A percentile compares a stretch with the other conserved stretches of the same genome.
Conservation (phyloP, 1,140 invertebrate genomes). For the Heliconius melpomene region DNA sequence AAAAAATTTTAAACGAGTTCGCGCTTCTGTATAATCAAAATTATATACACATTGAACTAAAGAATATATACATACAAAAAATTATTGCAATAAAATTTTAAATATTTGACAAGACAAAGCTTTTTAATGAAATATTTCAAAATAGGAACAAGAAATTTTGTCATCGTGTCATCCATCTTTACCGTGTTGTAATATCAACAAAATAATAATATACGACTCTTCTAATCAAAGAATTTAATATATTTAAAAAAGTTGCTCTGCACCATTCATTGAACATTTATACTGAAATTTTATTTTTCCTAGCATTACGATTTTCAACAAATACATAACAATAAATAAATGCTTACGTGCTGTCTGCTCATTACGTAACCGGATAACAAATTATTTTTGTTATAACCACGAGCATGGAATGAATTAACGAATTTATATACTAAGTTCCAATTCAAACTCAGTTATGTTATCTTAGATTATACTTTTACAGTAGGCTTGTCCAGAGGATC, state of each 20-base stretch:
- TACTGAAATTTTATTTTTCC: background rate
- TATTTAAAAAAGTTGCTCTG: background rate
- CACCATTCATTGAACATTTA: background rate
- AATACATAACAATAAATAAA: slow-evolving; percentile 9
- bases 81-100: background rate
- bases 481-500: slow-evolving; percentile 63
- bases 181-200: background rate
- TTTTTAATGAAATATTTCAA: slow-evolving; percentile 1
- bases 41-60: background rate
- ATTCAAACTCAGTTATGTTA: background rate
- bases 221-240: background rate
- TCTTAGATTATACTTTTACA: background rate
- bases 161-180: background rate
- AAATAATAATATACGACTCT: background rate
- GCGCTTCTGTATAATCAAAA: background rate
- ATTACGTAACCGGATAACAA: background rate
- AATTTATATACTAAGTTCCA: slow-evolving; percentile 5
- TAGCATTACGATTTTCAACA: background rate
- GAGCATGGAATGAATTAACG: background rate
- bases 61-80: background rate
- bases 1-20: too few relatives aligned
- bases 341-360: background rate
- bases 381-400: background rate
- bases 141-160: slow-evolving; percentile 3
- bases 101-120: background rate